Conservation (phyloP, 2,797 vertebrate genomes). For the Pitangus sulphuratus region DNA sequence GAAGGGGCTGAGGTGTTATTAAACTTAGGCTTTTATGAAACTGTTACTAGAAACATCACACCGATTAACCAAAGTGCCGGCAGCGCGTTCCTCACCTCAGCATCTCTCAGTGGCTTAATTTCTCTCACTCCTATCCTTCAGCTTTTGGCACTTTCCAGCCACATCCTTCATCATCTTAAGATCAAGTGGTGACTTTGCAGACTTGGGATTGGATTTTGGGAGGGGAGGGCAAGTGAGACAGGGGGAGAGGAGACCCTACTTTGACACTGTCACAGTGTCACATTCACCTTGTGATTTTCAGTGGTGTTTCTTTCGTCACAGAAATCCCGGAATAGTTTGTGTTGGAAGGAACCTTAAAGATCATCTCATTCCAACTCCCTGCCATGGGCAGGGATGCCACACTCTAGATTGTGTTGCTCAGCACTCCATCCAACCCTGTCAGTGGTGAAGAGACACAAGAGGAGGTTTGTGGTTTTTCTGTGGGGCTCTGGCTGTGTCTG, state of each 20-base stretch:
- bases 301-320: not conserved
- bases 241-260: not conserved
- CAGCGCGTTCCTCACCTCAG: rapidly evolving
- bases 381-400: not conserved
- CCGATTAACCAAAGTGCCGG: rapidly evolving
- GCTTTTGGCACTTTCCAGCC: not conserved
- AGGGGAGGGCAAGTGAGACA: rapidly evolving
- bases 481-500: not conserved
- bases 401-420: not conserved
- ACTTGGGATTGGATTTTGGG: not conserved
- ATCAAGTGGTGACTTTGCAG: not conserved
- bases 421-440: not conserved
- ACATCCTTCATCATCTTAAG: rapidly evolving
- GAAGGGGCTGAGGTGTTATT: not conserved
- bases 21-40: not conserved
- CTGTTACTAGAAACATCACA: rapidly evolving
- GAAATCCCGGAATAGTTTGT: not conserved
- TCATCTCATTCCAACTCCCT: not conserved
- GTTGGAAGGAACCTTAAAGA: not conserved
- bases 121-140: not conserved
- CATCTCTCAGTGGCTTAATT: not conserved
- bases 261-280: rapidly evolving
- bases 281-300: not conserved
- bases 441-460: rapidly evolving
- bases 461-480: rapidly evolving